phyloP scores from a whole-genome alignment of 2,888 invertebrate genomes.

The Charanyca ferruginea region DNA sequence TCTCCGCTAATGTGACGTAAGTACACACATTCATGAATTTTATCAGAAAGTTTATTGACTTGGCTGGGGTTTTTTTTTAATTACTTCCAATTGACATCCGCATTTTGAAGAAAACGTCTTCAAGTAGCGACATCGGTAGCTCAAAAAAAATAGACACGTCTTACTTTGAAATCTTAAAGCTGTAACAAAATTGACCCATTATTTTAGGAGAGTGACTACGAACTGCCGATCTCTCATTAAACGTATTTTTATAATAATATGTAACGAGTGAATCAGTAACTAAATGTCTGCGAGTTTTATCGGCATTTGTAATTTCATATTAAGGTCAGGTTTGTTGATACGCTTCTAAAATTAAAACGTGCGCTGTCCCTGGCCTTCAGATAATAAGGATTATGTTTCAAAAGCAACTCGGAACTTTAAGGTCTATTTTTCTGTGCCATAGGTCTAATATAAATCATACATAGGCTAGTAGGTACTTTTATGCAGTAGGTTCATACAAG shows the following conservation, averaged over 20 bases:
- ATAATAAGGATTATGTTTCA: conserved; percentile 44
- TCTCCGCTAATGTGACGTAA: conserved; percentile 68
- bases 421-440: neutral
- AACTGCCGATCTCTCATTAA: neutral
- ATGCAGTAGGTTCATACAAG: too few species aligned
- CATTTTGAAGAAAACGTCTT: conserved; percentile 11
- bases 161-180: neutral
- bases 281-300: conserved; percentile 33
- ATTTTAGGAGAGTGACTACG: neutral
- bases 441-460: neutral
- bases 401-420: conserved; percentile 1
- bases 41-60: conserved; percentile 76
- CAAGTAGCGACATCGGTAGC: neutral
- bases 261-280: conserved; percentile 7
- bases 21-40: conserved; percentile 72
- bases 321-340: conserved; percentile 60
- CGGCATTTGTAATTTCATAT: conserved; percentile 50
- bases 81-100: conserved; percentile 15
- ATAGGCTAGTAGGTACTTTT: too few species aligned
- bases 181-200: neutral
- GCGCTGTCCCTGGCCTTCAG: conserved; percentile 42
- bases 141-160: neutral
- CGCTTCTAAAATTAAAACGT: conserved; percentile 38
- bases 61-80: conserved; percentile 34
- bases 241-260: conserved; percentile 4